Evolutionary conservation across 2,888 invertebrate genomes (phyloP).

Genomic region (Acleris sparsana): DNA sequence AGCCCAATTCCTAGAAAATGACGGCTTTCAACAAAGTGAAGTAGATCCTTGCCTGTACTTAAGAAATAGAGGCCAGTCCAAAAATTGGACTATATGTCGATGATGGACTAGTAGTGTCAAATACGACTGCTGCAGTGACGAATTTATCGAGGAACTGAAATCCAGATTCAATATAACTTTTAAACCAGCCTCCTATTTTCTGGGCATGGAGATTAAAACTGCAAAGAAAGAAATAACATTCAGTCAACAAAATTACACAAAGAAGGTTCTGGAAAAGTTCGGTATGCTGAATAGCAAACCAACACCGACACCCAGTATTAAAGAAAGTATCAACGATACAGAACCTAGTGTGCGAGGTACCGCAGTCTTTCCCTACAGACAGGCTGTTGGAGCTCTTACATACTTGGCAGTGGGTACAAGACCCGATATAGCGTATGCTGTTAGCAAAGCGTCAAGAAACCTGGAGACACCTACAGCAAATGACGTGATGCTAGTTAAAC

Average conservation of each 20-base stretch:
- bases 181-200: conserved; percentile 9
- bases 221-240: background rate
- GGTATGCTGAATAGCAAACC: background rate
- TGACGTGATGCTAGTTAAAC: background rate
- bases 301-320: background rate
- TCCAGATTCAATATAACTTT: background rate
- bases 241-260: background rate
- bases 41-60: background rate
- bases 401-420: too few species aligned
- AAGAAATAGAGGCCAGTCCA: too few species aligned
- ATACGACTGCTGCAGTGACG: background rate
- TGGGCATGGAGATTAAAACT: background rate
- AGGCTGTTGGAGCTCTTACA: conserved; percentile 1
- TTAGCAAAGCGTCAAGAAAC: too few species aligned
- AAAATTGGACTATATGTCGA: conserved; percentile 1
- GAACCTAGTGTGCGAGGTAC: too few species aligned
- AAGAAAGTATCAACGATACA: background rate
- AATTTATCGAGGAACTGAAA: background rate
- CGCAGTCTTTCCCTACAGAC: background rate
- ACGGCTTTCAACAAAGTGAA: background rate
- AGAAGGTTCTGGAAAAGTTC: background rate
- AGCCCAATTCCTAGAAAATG: background rate
- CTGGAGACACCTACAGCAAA: background rate
- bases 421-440: too few species aligned
- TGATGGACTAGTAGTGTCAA: background rate